Evolutionary conservation across 2,113 vertebrate species (phyloP).

Genomic region (Lycaon pictus): DNA sequence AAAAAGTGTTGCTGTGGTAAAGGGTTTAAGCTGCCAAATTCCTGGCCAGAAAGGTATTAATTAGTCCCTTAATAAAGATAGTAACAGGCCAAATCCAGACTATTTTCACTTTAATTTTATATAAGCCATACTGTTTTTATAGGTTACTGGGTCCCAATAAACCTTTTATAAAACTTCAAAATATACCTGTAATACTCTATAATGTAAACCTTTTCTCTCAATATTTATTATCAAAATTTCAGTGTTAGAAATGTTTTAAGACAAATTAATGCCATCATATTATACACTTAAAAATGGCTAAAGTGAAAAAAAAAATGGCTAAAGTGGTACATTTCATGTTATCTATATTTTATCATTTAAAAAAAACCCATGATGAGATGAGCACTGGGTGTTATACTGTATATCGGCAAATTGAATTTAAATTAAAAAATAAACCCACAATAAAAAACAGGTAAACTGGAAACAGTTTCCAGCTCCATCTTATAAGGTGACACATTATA

Average conservation of each 20-base stretch:
- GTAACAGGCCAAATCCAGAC: not conserved
- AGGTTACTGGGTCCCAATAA: not conserved
- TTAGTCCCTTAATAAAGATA: not conserved
- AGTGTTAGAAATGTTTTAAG: not conserved
- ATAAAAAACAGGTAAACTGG: not conserved
- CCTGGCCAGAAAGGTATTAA: not conserved
- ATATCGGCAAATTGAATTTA: too few relatives aligned
- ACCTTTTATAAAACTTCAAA: not conserved
- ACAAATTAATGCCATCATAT: not conserved
- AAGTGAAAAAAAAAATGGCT: not conserved
- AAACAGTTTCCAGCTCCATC: not conserved
- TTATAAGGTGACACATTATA: not conserved
- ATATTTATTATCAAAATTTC: not conserved
- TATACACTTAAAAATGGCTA: not conserved
- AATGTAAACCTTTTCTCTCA: not conserved
- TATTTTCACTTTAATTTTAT: constrained; percentile 11
- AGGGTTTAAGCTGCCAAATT: not conserved
- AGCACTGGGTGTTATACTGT: too few relatives aligned
- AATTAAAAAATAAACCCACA: not conserved
- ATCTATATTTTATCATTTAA: not conserved
- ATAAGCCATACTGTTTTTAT: not conserved
- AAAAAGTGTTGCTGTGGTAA: not conserved
- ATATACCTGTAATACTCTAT: not conserved
- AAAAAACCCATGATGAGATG: too few relatives aligned
- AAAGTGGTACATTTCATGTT: not conserved